Base-by-base conservation (phyloP, 2,797 vertebrate species). In the Myotis vivesi region DNA sequence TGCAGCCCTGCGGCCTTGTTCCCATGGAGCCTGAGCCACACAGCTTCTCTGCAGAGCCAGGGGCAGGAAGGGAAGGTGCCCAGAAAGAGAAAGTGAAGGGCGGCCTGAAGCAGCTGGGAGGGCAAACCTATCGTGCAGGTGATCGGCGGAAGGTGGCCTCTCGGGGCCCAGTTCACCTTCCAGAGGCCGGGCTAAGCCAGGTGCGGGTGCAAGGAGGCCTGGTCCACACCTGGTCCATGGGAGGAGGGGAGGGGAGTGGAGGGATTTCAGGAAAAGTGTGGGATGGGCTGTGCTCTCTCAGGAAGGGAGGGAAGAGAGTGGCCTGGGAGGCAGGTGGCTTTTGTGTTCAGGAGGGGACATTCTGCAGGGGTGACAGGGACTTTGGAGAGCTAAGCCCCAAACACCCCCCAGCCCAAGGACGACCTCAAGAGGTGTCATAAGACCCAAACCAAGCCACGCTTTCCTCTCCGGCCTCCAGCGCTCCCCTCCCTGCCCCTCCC, bases 21-120 rank as follows among this genome's bases (percentile, higher is more conserved):
- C 55, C 25, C 2, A 3, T 22, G 66, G 55, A 20, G 33, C 69
- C 36, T 41, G 49, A 72, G 62, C 38, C 20, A 51, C 72, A 2
- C 6, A 4, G 23, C 22, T 20, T 46, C 62, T 59, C 41, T 28
- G 38, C 15, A 23, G 79, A 91, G 41, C 22, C 11, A 15, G 30
- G 36, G 11, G 4, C 0, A 0, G 41, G 46, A 17, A 6, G 0
- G 71, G 57, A 73, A 77, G 28, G 44, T 0, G 23, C 7, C 25
- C 53, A 62, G 73, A 30, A 55, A 53, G 83, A 53, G 51, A 22
- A 36, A 73, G 69, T 10, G 20, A 12, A 36, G 73, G 30, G 44
- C 19, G 0, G 19, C 25, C 51, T 6, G 13, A 68, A 25, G 17
- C 33, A 0, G n/a, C 33, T 5, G 3, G 11, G 64, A 13, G 12